Evolutionary conservation across 2,113 vertebrate genomes (phyloP).

Genomic region (Pipra filicauda): DNA sequence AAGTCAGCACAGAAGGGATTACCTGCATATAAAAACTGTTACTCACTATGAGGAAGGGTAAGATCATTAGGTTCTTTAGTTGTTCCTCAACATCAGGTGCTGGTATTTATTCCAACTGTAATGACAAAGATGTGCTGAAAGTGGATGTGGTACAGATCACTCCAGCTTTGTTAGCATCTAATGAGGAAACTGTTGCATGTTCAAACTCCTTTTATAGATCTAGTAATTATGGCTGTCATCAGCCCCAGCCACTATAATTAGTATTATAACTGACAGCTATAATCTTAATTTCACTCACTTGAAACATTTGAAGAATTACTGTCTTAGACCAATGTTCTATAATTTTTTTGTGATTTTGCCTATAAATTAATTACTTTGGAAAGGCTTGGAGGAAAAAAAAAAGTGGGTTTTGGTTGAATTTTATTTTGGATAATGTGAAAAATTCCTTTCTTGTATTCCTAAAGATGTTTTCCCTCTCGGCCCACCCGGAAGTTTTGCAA

Average conservation of each 20-base stretch:
- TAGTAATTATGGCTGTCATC: not conserved
- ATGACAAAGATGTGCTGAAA: not conserved
- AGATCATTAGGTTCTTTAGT: not conserved
- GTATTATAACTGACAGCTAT: not conserved
- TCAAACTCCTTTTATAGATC: not conserved
- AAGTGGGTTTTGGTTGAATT: not conserved
- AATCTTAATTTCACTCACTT: not conserved
- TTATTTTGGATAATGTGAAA: not conserved
- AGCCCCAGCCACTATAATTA: not conserved
- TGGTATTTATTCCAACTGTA: not conserved
- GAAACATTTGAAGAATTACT: not conserved
- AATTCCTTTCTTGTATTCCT: not conserved
- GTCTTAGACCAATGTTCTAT: not conserved
- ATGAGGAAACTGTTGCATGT: not conserved
- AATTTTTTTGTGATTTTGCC: not conserved
- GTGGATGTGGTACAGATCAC: not conserved
- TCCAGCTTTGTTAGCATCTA: not conserved
- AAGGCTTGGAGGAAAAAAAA: not conserved
- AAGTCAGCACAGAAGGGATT: not conserved
- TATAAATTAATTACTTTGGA: not conserved
- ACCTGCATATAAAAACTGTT: not conserved
- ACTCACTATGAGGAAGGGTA: not conserved
- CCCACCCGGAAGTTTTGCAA: not conserved
- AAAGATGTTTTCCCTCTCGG: not conserved
- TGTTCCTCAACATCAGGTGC: not conserved